Conservation (phyloP, 2,888 invertebrate genomes). For the Caenorhabditis angaria region DNA sequence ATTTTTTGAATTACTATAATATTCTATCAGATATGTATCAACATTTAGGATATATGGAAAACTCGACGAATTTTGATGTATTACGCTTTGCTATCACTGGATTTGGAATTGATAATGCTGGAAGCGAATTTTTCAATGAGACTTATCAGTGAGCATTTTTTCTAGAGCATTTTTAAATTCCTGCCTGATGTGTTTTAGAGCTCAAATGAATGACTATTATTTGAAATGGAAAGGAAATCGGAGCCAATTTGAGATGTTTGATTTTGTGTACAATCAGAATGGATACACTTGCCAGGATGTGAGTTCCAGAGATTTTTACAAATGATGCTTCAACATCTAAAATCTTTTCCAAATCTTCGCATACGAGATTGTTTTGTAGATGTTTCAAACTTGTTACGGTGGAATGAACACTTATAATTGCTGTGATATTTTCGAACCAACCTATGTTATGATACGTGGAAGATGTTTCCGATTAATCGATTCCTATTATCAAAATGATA, state of each 20-base stretch:
- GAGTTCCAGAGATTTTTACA: not conserved
- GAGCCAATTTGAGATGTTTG: conserved; percentile 46
- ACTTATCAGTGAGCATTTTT: conserved; percentile 28
- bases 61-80: conserved; percentile 31
- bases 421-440: conserved; percentile 51
- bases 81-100: conserved; percentile 40
- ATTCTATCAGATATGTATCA: conserved; percentile 45
- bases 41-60: conserved; percentile 31
- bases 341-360: not conserved
- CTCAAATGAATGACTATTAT: conserved; percentile 18
- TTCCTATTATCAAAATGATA: conserved; percentile 49
- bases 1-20: conserved; percentile 43
- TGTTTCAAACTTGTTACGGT: conserved; percentile 47
- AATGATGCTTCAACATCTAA: not conserved
- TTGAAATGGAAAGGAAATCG: conserved; percentile 35
- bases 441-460: conserved; percentile 50
- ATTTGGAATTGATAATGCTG: conserved; percentile 35
- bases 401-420: conserved; percentile 45
- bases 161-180: not conserved
- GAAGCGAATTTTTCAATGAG: conserved; percentile 26
- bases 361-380: conserved; percentile 20
- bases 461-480: conserved; percentile 48
- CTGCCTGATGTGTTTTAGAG: conserved; percentile 10
- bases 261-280: conserved; percentile 42
- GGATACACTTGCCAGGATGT: conserved; percentile 36